Base-by-base conservation (phyloP, 2,888 invertebrate genomes). In the Scaptomyza parva region DNA sequence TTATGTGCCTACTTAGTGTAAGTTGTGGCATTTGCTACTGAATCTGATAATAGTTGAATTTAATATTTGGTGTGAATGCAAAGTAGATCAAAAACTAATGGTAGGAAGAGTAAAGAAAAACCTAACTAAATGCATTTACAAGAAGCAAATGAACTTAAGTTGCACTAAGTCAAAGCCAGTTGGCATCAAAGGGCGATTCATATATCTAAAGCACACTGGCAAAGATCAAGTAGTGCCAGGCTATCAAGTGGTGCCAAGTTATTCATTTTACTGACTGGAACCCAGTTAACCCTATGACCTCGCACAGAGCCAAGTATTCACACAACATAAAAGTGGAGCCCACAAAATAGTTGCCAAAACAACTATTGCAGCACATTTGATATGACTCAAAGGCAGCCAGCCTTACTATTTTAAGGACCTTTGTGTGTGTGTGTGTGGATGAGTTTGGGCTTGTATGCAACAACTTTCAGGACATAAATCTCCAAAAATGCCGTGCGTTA, bases 301-400 rank as follows among this genome's bases (percentile, higher is more conserved):
- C 60, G 24, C 45, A 18, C 11, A 17, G n/a, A 35, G 53, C 51
- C 57, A 60, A 59, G 35, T 22, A 26, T 41, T 26, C 9, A 9
- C 24, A 50, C 30, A 48, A 33, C 47, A 64, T 22, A 45, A 52
- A 47, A 12, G 9, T 39, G 11, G 43, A 54, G 28, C 8, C 41
- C 39, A 47, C 54, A 64, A 63, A 63, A 76, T 74, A 76, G 74
- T 85, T 81, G 86, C 63, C 79, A 81, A 82, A 79, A 79, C 86
- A 85, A 78, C 37, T 68, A 52, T 28, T 50, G 50, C 50, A 8
- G 47, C 44, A 62, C 57, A 51, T 35, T 39, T 57, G 59, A 48
- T 47, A 52, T 41, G 54, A 48, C 60, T 48, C 41, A n/a, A 40
- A 68, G 63, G 28, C 40, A 55, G 37, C 40, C 44, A 40, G 20